These are phyloP conservation scores for Lepus townsendii DNA, from an alignment of 2,797 vertebrate species.

Conservation along the genomic window DNA sequence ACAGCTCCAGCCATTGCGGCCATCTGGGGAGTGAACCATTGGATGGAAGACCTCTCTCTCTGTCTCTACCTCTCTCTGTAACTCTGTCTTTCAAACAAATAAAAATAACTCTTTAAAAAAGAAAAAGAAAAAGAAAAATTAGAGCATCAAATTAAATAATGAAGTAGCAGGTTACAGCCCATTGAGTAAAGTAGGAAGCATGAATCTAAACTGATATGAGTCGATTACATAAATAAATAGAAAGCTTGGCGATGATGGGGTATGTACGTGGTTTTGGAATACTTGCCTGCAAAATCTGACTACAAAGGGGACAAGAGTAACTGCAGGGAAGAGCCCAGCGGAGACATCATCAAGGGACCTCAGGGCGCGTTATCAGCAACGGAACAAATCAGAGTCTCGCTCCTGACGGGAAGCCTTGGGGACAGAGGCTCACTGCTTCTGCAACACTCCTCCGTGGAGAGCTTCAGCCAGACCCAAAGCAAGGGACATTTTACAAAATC, in stretches of 20 bases:
- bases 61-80: no score
- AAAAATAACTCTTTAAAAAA: background rate
- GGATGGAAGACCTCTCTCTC: no score
- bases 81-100: no score
- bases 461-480: background rate
- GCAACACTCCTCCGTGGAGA: no score
- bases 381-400: background rate
- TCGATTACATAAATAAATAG: background rate
- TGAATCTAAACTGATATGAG: background rate
- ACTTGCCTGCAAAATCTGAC: background rate
- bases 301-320: background rate
- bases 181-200: slow-evolving; percentile 22
- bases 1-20: no score
- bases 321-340: background rate
- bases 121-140: background rate
- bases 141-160: background rate
- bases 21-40: no score
- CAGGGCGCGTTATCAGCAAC: rapidly evolving
- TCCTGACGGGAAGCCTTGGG: no score
- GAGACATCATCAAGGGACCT: background rate
- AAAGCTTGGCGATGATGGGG: background rate
- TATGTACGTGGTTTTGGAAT: background rate
- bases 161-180: background rate
- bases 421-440: background rate
- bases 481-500: background rate